Evolutionary conservation across 1,140 invertebrate species (phyloP), one percentile per base, ranked within the genome.

Genomic region (Calosoma granatense): DNA sequence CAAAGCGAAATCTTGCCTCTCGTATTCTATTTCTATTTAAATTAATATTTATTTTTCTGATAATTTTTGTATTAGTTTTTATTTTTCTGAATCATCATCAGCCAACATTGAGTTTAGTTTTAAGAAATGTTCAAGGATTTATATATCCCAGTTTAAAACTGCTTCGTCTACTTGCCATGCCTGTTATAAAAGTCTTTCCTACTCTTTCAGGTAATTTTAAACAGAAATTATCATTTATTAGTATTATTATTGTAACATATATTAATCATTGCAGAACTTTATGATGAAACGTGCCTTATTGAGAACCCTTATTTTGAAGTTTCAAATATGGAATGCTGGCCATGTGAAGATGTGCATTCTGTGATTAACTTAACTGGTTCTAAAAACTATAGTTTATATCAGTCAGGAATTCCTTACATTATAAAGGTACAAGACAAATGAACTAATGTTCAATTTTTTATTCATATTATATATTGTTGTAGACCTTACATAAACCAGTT

Each of bases 201-300:
- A 69, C 59, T 22, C 53, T 72, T 53, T 77, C 76, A 51, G 70
- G 65, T 71, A 56, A 54, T 11, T 52, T 41, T 41, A 30, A 26
- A 43, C 17, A 26, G 43, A 54, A 43, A 22, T 14, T 30, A n/a
- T n/a, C n/a, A n/a, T n/a, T n/a, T n/a, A 23, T 30, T 55, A 53
- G 19, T 55, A 36, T 20, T 22, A 20, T 56, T 30, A 15, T 26
- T 17, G 15, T 21, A 59, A 51, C 39, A 57, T 55, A 58, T 54
- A 30, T 61, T 58, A 57, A 67, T 63, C 61, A 56, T 60, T 79
- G 47, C 63, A 88, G 86, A 83, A 67, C 81, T 81, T 57, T 87
- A 89, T 65, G 86, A 89, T 74, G 87, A 90, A 73, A 82, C 81
- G 67, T 90, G 87, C 69, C 68, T 90, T 30, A 67, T 88, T 22